A percentile compares a stretch with the other conserved stretches of the same genome.
phyloP scores from a whole-genome alignment of 2,797 vertebrate species.

The Darevskia nairensis region DNA sequence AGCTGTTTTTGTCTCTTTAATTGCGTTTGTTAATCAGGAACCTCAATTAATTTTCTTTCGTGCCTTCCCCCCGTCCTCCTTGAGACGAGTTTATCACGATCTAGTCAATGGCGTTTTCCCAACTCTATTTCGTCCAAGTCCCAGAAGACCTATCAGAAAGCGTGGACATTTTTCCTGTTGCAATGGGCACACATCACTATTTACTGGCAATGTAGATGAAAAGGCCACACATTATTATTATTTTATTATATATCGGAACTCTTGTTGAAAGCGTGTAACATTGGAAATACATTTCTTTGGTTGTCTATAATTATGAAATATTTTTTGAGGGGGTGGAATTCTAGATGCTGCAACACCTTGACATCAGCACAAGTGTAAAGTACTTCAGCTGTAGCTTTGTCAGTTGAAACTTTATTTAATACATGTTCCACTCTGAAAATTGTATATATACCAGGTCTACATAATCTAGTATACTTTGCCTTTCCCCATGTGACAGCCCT shows the following conservation, averaged over 20 bases:
- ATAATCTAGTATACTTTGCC: too few relatives aligned
- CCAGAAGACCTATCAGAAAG: neutral
- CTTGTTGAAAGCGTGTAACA: neutral
- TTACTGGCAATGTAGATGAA: neutral
- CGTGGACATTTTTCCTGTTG: accelerated
- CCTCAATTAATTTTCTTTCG: constrained; percentile 71
- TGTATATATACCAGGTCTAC: too few relatives aligned
- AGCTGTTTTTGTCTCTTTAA: constrained; percentile 69
- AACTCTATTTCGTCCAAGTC: neutral
- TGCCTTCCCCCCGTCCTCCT: neutral
- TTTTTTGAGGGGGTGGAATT: neutral
- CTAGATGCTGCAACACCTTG: neutral
- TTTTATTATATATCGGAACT: neutral
- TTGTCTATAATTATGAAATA: neutral
- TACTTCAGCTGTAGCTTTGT: neutral
- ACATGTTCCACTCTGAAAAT: neutral
- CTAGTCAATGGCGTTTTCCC: neutral
- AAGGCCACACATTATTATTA: neutral
- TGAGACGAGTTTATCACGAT: constrained; percentile 39
- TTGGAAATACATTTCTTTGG: neutral
- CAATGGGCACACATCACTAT: neutral
- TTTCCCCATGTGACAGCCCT: too few relatives aligned
- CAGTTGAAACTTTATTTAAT: neutral
- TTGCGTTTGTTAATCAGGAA: constrained; percentile 77
- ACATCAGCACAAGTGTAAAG: neutral